Percentiles rank a stretch among this genome's conserved stretches.
These are phyloP conservation scores for Neelides folsomi DNA, from an alignment of 2,888 invertebrate species.

Conservation along the genomic window DNA sequence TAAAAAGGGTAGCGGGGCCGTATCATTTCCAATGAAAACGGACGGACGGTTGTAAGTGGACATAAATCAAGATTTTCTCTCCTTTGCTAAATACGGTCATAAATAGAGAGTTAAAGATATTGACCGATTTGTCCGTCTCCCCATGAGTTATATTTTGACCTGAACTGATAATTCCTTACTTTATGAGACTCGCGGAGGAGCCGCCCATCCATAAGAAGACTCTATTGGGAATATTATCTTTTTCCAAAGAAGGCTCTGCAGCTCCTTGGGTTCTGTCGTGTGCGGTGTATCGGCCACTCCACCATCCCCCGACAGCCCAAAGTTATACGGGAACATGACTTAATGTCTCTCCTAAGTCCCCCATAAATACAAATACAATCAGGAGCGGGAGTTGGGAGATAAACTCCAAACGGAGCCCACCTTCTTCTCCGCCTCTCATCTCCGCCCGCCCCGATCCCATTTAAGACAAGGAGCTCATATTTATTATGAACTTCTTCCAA, in stretches of 20 bases:
- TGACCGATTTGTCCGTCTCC: constrained; percentile 32
- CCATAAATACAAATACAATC: neutral
- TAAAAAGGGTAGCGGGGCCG: too few species aligned
- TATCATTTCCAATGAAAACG: neutral
- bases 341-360: neutral
- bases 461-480: neutral
- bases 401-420: neutral
- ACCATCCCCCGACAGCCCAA: constrained; percentile 2
- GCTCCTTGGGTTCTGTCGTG: constrained; percentile 1
- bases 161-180: constrained; percentile 32
- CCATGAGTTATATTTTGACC: constrained; percentile 32
- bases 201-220: constrained; percentile 16
- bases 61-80: constrained; percentile 33
- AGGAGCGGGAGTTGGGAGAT: too few species aligned
- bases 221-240: constrained; percentile 23
- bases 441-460: neutral
- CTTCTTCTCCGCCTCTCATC: neutral
- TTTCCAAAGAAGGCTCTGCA: neutral
- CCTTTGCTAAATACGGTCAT: constrained; percentile 32
- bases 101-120: constrained; percentile 33
- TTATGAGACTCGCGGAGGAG: constrained; percentile 28
- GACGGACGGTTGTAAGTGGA: constrained; percentile 12
- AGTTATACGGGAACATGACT: neutral
- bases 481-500: too few species aligned
- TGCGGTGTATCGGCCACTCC: constrained; percentile 3